A percentile compares a stretch with the other conserved stretches of the same genome.
Evolutionary conservation across 1,140 invertebrate species (phyloP).

Genomic region (Oedothorax gibbosus): DNA sequence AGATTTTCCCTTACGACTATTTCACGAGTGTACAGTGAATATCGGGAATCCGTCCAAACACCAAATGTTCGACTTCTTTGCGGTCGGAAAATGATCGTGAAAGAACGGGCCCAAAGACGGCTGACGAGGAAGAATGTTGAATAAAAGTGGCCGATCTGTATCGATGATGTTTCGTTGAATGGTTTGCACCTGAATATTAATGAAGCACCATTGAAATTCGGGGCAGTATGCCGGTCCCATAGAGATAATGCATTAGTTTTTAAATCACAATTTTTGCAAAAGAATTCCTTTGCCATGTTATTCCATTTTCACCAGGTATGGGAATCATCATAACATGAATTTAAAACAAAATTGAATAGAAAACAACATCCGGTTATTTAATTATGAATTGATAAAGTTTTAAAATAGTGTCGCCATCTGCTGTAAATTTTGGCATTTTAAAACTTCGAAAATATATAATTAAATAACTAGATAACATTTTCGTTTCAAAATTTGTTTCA

Average conservation of each 20-base stretch:
- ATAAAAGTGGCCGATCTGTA: neutral
- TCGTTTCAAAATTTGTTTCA: too few species aligned
- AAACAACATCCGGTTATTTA: too few species aligned
- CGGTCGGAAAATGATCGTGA: neutral
- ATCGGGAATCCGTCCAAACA: neutral
- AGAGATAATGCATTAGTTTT: neutral
- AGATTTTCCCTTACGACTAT: neutral
- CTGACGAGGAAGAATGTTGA: neutral
- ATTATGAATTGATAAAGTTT: too few species aligned
- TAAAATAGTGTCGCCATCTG: too few species aligned
- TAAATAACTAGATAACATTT: too few species aligned
- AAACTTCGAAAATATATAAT: too few species aligned
- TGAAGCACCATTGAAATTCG: neutral
- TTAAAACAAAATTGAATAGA: too few species aligned
- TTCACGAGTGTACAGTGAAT: conserved; percentile 12
- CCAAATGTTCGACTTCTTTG: neutral
- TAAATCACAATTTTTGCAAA: neutral
- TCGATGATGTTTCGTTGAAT: neutral
- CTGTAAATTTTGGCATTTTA: too few species aligned
- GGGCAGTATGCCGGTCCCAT: neutral
- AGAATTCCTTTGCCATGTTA: too few species aligned
- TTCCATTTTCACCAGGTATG: too few species aligned
- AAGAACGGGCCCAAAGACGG: neutral
- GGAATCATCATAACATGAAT: too few species aligned
- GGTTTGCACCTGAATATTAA: neutral